phyloP scores from a whole-genome alignment of 2,888 invertebrate species.

The Rotaria macrura region DNA sequence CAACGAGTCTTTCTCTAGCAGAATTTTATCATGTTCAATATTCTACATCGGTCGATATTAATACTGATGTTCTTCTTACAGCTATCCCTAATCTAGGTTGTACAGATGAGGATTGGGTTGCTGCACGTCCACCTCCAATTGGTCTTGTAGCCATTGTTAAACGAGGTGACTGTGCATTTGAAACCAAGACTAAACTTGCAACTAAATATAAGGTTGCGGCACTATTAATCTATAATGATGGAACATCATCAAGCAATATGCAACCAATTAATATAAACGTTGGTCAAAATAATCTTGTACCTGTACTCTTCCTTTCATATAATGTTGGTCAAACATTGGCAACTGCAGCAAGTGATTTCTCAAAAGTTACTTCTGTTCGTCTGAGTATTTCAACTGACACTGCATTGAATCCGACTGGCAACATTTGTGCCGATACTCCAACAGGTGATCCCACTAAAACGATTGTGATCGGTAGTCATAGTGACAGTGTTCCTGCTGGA shows the following conservation, averaged over 20 bases:
- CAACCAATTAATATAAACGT: neutral
- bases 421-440: neutral
- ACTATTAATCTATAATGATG: neutral
- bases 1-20: neutral
- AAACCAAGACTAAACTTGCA: neutral
- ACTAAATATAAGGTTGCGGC: neutral
- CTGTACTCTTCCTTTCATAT: neutral
- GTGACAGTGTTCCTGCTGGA: neutral
- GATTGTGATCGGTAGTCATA: neutral
- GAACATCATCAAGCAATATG: neutral
- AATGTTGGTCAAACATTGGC: neutral
- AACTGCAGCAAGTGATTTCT: neutral
- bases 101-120: neutral
- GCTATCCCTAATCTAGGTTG: neutral
- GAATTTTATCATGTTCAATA: neutral
- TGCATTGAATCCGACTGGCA: neutral
- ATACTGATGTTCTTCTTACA: neutral
- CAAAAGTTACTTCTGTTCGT: neutral
- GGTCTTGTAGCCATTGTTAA: neutral
- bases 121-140: neutral
- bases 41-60: neutral
- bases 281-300: neutral
- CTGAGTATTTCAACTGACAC: neutral
- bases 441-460: neutral
- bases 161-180: conserved; percentile 1